Evolutionary conservation across 2,888 invertebrate genomes (phyloP), one percentile per base, ranked within the genome.

Genomic region (Archips xylosteana): DNA sequence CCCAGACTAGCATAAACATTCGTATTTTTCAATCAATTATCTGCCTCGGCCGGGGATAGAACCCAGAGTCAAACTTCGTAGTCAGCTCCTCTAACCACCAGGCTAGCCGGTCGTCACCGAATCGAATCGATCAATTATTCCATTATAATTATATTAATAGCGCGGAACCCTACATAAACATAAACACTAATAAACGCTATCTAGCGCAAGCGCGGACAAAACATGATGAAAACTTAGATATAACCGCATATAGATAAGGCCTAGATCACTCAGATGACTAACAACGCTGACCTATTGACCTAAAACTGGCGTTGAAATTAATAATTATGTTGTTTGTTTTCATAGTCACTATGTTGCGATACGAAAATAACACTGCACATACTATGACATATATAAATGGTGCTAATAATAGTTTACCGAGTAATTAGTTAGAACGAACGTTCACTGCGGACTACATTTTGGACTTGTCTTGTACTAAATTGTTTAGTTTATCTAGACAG

Each of bases 261-360:
- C 54, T 71, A 71, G 71, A 45, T 54, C 61, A 45, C 51, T 49
- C 34, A 65, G 60, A 70, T 74, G 68, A 68, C 67, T 75, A 72
- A 75, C 72, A 68, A 79, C 76, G 81, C 76, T 84, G 83, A 80
- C 84, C 84, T 75, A 79, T 75, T 85, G 84, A 80, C 83, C 84
- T 76, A 79, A 51, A 77, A 63, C 15, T 32, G 68, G 51, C 47
- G 10, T 34, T 60, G 54, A 74, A 74, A 70, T 65, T 74, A 65
- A 70, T 65, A 61, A 72, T 62, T 47, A 74, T 66, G 64, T 51
- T 64, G 75, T 72, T 75, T 75, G 72, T 75, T 75, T 75, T 75
- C 68, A 57, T 67, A 61, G 12, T 23, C 3, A 61, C 61, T 62
- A 54, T 71, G 65, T 62, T 62, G 71, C 60, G 62, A 34, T 45